These are phyloP conservation scores for Ditylenchus dipsaci DNA, from an alignment of 1,140 invertebrate genomes.

Conservation along the genomic window DNA sequence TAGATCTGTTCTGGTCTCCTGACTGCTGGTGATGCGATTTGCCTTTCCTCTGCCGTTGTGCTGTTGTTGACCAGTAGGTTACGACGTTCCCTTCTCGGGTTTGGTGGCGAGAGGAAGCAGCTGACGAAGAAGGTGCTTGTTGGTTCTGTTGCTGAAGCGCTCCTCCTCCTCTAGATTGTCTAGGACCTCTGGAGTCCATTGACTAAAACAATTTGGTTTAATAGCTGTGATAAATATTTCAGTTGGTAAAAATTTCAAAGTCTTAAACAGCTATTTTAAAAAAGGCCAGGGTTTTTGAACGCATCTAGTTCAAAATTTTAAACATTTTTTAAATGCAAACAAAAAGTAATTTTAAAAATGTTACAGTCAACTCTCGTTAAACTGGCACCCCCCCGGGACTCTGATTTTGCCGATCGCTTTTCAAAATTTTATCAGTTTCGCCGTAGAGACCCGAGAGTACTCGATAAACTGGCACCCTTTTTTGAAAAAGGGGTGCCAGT, in stretches of 20 bases:
- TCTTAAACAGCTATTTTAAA: no score
- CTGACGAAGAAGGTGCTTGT: neutral
- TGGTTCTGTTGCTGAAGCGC: neutral
- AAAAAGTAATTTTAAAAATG: no score
- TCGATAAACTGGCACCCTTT: no score
- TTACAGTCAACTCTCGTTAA: no score
- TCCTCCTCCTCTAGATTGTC: neutral
- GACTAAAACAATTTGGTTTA: neutral
- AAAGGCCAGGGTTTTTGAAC: no score
- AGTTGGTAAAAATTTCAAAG: neutral
- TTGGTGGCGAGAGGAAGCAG: conserved; percentile 19
- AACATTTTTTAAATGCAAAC: no score
- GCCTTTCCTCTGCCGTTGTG: neutral
- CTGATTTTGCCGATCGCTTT: no score
- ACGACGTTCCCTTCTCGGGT: conserved; percentile 22
- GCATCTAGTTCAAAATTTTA: no score
- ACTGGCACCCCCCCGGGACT: no score
- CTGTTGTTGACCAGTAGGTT: neutral
- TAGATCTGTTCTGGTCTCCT: conserved; percentile 39
- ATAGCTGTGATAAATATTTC: neutral
- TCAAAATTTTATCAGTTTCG: no score
- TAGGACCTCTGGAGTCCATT: neutral
- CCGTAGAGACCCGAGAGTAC: no score
- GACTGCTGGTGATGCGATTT: conserved; percentile 4
- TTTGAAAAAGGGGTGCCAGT: no score